Conservation (phyloP, 2,888 invertebrate species). For the Hecatera dysodea region DNA sequence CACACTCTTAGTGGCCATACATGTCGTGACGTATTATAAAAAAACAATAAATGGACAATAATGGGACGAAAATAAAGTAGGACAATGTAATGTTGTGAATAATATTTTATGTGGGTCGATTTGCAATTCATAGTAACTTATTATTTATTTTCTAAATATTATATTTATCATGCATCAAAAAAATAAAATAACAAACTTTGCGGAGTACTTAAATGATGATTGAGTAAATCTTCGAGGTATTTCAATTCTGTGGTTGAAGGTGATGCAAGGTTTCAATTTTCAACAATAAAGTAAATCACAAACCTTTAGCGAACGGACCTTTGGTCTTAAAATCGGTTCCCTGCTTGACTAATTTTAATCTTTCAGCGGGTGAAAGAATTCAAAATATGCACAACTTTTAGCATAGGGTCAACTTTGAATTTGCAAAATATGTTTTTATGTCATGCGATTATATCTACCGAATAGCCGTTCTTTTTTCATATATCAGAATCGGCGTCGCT, state of each 20-base stretch:
- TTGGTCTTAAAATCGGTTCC: neutral
- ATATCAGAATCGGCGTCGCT: too few species aligned
- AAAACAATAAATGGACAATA: neutral
- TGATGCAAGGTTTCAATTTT: neutral
- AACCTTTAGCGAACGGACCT: neutral
- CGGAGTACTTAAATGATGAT: neutral
- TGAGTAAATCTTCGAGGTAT: neutral
- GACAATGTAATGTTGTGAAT: too few species aligned
- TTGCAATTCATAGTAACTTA: neutral
- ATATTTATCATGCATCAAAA: neutral
- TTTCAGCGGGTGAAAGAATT: neutral
- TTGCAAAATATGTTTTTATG: too few species aligned
- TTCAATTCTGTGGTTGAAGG: neutral
- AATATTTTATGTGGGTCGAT: conserved; percentile 7
- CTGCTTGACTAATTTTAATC: too few species aligned
- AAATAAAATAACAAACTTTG: neutral
- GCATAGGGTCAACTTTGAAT: too few species aligned
- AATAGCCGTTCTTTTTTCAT: too few species aligned
- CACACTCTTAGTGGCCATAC: conserved; percentile 4
- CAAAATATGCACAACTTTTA: neutral
- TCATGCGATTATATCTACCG: too few species aligned
- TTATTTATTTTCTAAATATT: neutral
- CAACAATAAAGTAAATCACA: conserved; percentile 4
- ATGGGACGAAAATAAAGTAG: too few species aligned
- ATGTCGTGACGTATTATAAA: neutral